Conservation (phyloP, 2,113 vertebrate genomes). For the Neodontobutis hainanensis region DNA sequence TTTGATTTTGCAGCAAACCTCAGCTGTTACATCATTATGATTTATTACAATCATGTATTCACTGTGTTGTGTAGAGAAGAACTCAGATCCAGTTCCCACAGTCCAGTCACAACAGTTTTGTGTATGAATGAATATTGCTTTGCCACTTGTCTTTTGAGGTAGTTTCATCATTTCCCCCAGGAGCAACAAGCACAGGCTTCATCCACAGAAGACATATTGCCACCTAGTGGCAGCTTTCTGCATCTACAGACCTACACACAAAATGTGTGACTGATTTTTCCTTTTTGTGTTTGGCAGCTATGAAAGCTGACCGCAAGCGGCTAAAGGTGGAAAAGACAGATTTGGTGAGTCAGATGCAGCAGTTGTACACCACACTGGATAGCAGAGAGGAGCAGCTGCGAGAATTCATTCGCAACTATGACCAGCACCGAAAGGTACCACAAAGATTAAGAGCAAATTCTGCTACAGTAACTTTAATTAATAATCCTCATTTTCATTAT, state of each 20-base stretch:
- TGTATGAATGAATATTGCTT: slow-evolving; percentile 25
- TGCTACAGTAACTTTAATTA: too few species aligned
- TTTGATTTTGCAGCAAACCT: slow-evolving; percentile 5
- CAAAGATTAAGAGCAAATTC: too few species aligned
- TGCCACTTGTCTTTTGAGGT: slow-evolving; percentile 24
- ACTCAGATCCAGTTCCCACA: slow-evolving; percentile 23
- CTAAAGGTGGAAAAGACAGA: slow-evolving; percentile 94
- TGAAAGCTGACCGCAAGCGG: slow-evolving; percentile 95
- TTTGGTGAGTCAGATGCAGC: slow-evolving; percentile 97
- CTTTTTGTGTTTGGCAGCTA: slow-evolving; percentile 79
- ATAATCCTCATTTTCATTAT: too few species aligned
- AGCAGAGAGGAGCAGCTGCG: slow-evolving; percentile 96
- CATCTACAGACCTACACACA: slow-evolving; percentile 55
- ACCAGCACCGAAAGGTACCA: slow-evolving; percentile 93
- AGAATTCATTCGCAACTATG: slow-evolving; percentile 98
- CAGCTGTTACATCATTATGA: slow-evolving; percentile 27
- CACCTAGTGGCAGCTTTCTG: slow-evolving; percentile 51
- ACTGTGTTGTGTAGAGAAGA: slow-evolving; percentile 9
- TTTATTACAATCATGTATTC: neutral
- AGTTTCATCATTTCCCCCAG: slow-evolving; percentile 49
- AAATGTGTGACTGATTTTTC: slow-evolving; percentile 54
- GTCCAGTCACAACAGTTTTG: slow-evolving; percentile 13
- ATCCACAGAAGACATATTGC: slow-evolving; percentile 42
- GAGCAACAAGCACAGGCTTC: neutral
- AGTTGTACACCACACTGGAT: slow-evolving; percentile 95